Conservation (phyloP, 1,140 invertebrate species). For the Calosoma granatense region DNA sequence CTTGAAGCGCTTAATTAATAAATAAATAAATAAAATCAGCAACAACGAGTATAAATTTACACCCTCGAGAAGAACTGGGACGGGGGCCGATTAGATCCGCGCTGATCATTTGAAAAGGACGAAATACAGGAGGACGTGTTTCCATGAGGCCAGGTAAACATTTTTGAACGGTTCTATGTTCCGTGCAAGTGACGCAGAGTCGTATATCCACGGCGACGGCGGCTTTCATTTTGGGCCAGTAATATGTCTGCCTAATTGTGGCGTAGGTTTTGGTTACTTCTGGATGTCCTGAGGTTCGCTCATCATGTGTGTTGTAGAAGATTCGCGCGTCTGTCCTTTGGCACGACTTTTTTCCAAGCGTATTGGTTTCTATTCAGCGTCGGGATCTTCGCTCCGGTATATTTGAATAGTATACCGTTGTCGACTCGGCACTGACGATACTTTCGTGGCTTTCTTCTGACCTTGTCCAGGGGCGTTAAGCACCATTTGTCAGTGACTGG, state of each 20-base stretch:
- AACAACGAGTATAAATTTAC: constrained; percentile 13
- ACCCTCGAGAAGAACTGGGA: constrained; percentile 13
- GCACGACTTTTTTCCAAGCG: neutral
- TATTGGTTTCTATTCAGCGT: too few relatives aligned
- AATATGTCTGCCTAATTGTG: neutral
- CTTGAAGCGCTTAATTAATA: too few relatives aligned
- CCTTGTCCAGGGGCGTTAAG: too few relatives aligned
- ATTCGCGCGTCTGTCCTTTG: neutral
- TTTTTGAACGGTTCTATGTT: neutral
- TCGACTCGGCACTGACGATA: too few relatives aligned
- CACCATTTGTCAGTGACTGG: too few relatives aligned
- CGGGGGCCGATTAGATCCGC: constrained; percentile 17
- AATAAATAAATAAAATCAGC: constrained; percentile 30
- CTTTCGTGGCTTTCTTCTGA: too few relatives aligned
- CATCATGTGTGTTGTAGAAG: neutral
- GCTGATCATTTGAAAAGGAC: constrained; percentile 9
- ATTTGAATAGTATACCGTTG: too few relatives aligned
- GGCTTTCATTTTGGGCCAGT: constrained; percentile 2
- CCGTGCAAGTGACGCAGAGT: neutral
- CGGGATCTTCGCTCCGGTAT: too few relatives aligned
- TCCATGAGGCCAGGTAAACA: neutral
- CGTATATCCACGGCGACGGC: neutral
- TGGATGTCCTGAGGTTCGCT: neutral
- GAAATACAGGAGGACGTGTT: neutral
- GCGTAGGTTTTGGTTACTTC: neutral